Base-by-base conservation (phyloP, 2,113 vertebrate genomes). In the Danio rerio region DNA sequence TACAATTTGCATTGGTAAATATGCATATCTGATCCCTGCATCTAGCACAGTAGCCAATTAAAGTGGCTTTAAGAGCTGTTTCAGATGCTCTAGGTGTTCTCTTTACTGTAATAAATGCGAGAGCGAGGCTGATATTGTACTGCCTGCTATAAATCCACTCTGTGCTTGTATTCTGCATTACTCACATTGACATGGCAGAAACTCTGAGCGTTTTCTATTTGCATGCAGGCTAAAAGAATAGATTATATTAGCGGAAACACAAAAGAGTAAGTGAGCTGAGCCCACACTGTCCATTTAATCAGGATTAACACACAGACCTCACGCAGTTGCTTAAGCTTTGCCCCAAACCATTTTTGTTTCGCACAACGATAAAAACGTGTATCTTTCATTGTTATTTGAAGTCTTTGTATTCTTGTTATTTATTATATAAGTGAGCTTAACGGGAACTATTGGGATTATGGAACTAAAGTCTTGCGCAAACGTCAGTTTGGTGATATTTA, bases 281-380 rank as follows among this genome's bases (percentile, higher is more conserved):
- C 78, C 71, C 71, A 59, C 66, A 81, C n/a, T 56, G 71, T 76
- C 71, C 55, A 69, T 81, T 81, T 76, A 76, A 76, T 81, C 56
- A 63, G 79, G 56, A 85, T 85, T 85, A 78, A 59, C 78, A 81
- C 66, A 55, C 65, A 53, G 72, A 85, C 83, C 83, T 77, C 31
- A 52, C 43, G 31, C 65, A 55, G 69, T 56, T 70, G 15, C 47
- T 47, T 12, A 58, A 77, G 62, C 81, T 69, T 76, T 66, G 4
- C 53, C 81, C 21, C 42, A 31, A 76, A 66, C 63, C 40, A 56
- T 68, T 72, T 63, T 68, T 68, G 13, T 5, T n/a, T 76, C 47
- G 13, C 16, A 55, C n/a, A 56, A 66, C 21, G 31, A 31, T 18
- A 62, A 21, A 31, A 76, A 47, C 15, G 11, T 66, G 1, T n/a